These are phyloP conservation scores for Drosophila nigritarsus DNA, from an alignment of 2,888 invertebrate genomes.

Conservation along the genomic window DNA sequence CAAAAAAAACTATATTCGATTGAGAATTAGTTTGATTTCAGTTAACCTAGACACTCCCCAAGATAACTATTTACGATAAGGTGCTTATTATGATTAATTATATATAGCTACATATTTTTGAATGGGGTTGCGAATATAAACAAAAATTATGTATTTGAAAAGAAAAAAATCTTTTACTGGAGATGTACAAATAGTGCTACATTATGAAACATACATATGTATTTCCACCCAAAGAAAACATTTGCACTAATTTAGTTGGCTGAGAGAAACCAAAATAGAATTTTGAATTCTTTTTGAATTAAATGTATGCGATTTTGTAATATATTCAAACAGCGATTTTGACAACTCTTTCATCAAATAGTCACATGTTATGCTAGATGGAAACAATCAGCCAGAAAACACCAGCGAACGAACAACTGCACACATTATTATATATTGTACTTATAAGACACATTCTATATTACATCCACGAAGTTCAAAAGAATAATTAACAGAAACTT, in stretches of 20 bases:
- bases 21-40: not conserved
- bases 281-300: no score
- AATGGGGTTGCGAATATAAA: not conserved
- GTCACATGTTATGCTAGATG: not conserved
- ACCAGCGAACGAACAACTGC: not conserved
- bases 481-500: not conserved
- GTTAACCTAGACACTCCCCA: not conserved
- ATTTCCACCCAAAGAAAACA: not conserved
- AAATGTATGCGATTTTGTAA: constrained; percentile 1
- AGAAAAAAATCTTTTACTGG: not conserved
- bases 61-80: not conserved
- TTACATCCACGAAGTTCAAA: constrained; percentile 2
- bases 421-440: constrained; percentile 22
- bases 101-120: not conserved
- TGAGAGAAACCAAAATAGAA: not conserved
- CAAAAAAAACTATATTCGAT: not conserved
- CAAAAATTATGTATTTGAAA: not conserved
- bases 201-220: not conserved
- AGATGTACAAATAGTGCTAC: not conserved
- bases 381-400: not conserved
- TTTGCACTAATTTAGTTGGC: not conserved
- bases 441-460: constrained; percentile 9
- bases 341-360: not conserved
- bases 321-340: not conserved
- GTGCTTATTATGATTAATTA: not conserved